phyloP scores from a whole-genome alignment of 1,140 invertebrate genomes.

The Ptiloglossa arizonensis region DNA sequence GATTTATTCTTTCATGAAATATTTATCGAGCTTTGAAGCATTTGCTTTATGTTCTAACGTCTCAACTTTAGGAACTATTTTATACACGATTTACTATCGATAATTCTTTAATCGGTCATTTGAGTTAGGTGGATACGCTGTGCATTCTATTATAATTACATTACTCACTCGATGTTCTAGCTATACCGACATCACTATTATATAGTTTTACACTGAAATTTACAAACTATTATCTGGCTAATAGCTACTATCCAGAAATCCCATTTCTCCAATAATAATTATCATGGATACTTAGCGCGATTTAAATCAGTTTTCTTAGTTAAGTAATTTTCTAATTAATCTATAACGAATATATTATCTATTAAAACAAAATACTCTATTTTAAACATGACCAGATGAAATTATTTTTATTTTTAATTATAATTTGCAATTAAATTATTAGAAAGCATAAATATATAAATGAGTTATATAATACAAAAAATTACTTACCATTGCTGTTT shows the following conservation, averaged over 20 bases:
- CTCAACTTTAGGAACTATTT: not conserved
- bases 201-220: slow-evolving; percentile 13
- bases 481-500: slow-evolving; percentile 50
- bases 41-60: no score
- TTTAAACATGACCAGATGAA: not conserved
- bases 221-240: not conserved
- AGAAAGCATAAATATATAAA: not conserved
- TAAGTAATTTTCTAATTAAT: not conserved
- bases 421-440: not conserved
- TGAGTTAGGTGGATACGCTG: not conserved
- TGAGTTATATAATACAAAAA: not conserved
- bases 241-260: not conserved
- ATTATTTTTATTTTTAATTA: not conserved
- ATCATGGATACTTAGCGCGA: not conserved
- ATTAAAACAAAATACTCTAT: not conserved
- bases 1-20: not conserved
- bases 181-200: slow-evolving; percentile 8
- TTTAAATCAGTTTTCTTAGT: not conserved
- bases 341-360: not conserved
- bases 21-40: slow-evolving; percentile 9
- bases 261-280: not conserved
- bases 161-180: not conserved
- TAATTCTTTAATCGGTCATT: slow-evolving; percentile 28
- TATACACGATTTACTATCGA: not conserved
- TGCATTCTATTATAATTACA: not conserved